A percentile compares a stretch with the other conserved stretches of the same genome.
phyloP scores from a whole-genome alignment of 2,888 invertebrate species.

The Lasioglossum figueresi region DNA sequence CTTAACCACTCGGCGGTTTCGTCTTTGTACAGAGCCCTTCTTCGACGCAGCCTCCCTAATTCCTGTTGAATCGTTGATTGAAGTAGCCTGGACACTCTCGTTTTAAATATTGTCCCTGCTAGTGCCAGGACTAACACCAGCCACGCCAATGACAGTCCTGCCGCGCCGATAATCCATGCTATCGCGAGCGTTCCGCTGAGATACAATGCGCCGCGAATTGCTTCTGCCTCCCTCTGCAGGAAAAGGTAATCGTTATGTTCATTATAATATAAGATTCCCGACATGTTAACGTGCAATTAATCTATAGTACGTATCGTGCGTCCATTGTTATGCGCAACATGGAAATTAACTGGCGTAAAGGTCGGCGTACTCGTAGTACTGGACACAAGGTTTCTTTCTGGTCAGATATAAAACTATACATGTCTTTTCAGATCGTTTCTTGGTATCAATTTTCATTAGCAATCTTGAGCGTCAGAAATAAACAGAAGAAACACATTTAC shows the following conservation, averaged over 20 bases:
- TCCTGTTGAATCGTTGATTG: slow-evolving; percentile 79
- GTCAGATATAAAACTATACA: background rate
- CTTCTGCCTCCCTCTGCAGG: slow-evolving; percentile 78
- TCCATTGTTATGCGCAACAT: background rate
- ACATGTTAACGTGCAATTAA: background rate
- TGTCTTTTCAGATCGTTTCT: background rate
- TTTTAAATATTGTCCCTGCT: slow-evolving; percentile 77
- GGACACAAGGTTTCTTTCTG: background rate
- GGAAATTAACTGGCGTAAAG: background rate
- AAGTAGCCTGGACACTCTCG: slow-evolving; percentile 78
- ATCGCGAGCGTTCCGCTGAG: slow-evolving; percentile 77
- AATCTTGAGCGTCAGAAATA: background rate
- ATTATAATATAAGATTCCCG: background rate
- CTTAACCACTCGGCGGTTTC: slow-evolving; percentile 86
- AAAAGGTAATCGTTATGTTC: slow-evolving; percentile 6
- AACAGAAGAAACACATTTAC: background rate
- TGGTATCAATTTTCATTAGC: no score
- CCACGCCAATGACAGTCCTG: slow-evolving; percentile 82
- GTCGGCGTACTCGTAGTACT: background rate
- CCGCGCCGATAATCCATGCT: slow-evolving; percentile 81
- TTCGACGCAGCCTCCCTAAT: slow-evolving; percentile 82
- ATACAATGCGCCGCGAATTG: slow-evolving; percentile 74
- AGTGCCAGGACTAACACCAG: slow-evolving; percentile 80
- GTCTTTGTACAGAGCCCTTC: slow-evolving; percentile 84
- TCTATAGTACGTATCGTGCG: background rate